phyloP scores from a whole-genome alignment of 2,888 invertebrate genomes.

The Cantharis lateralis region DNA sequence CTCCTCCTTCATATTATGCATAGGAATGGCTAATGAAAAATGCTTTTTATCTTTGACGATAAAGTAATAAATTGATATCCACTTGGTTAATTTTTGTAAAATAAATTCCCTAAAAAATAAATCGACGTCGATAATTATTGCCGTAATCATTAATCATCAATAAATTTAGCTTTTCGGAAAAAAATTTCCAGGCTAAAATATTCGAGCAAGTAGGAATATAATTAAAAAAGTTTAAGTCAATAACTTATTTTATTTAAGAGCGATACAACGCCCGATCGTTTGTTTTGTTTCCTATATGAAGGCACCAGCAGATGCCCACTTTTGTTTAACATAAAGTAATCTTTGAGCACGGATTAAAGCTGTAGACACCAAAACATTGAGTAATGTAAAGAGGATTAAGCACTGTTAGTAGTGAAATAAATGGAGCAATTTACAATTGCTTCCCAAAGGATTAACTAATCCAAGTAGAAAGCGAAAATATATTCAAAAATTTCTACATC shows the following conservation, averaged over 20 bases:
- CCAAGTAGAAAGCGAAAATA: slow-evolving; percentile 21
- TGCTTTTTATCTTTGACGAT: neutral
- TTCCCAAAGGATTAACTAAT: slow-evolving; percentile 40
- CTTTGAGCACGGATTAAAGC: slow-evolving; percentile 34
- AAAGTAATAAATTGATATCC: neutral
- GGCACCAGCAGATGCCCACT: slow-evolving; percentile 21
- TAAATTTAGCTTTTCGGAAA: neutral
- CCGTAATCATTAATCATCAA: neutral
- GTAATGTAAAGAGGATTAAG: slow-evolving; percentile 43
- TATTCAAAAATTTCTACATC: slow-evolving; percentile 25
- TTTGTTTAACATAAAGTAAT: slow-evolving; percentile 36
- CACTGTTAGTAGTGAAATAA: slow-evolving; percentile 44
- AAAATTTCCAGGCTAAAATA: neutral
- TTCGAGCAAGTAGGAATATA: neutral
- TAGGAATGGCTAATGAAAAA: neutral
- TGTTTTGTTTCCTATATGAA: neutral
- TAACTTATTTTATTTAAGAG: neutral
- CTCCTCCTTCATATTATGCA: neutral
- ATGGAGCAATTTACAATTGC: slow-evolving; percentile 43
- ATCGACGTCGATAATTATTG: neutral
- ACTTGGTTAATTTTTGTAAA: neutral
- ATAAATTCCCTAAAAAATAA: neutral
- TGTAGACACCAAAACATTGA: slow-evolving; percentile 39
- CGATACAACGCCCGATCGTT: neutral
- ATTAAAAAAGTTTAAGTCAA: neutral